phyloP scores from a whole-genome alignment of 2,797 vertebrate genomes.

The Myoxocephalus aenaeus region DNA sequence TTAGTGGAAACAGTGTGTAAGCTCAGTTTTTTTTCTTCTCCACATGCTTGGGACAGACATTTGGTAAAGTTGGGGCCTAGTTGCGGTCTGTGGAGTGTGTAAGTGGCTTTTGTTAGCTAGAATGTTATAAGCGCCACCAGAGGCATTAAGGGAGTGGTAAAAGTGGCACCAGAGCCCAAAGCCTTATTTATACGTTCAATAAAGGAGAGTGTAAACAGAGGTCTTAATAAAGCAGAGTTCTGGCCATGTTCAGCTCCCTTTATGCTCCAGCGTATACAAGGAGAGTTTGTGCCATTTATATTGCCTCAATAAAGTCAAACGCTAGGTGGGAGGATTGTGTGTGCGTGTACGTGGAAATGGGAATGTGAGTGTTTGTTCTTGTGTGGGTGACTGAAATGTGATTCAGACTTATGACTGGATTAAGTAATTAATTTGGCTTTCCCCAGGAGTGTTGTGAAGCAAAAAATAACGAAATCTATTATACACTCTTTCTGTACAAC shows the following conservation, averaged over 20 bases:
- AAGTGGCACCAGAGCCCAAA: conserved; percentile 66
- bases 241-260: conserved; percentile 64
- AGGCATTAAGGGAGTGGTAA: conserved; percentile 69
- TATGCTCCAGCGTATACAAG: conserved; percentile 64
- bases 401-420: conserved; percentile 37
- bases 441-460: conserved; percentile 14
- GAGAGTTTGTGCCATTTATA: conserved; percentile 78
- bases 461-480: conserved; percentile 20
- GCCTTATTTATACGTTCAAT: conserved; percentile 83
- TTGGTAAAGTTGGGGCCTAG: conserved; percentile 50
- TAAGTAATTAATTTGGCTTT: conserved; percentile 33
- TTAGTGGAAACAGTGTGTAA: conserved; percentile 63
- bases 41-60: conserved; percentile 41
- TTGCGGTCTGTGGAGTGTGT: conserved; percentile 45
- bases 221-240: conserved; percentile 76
- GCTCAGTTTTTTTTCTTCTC: conserved; percentile 53
- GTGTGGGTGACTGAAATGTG: conserved; percentile 40
- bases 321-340: conserved; percentile 45
- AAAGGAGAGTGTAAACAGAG: conserved; percentile 79
- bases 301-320: conserved; percentile 71
- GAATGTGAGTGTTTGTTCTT: conserved; percentile 18
- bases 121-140: conserved; percentile 66
- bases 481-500: background rate
- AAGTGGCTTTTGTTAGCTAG: conserved; percentile 67
- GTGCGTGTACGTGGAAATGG: conserved; percentile 16